A percentile compares a stretch with the other conserved stretches of the same genome.
Conservation (phyloP, 2,113 vertebrate species). For the Mormoops blainvillei region DNA sequence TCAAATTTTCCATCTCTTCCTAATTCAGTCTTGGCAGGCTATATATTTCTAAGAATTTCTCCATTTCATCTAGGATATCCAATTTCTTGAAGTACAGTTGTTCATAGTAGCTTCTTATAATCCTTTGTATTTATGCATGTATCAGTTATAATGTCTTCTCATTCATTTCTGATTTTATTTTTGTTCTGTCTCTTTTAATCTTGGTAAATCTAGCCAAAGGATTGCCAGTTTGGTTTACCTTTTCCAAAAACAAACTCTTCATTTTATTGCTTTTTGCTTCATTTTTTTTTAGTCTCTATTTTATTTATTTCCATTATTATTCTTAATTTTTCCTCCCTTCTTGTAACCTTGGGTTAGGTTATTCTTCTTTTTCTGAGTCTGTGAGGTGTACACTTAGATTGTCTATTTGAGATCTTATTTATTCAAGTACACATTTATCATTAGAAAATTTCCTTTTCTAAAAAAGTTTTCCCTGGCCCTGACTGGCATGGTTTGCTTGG, state of each 20-base stretch:
- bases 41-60: neutral
- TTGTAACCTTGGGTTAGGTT: neutral
- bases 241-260: neutral
- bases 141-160: neutral
- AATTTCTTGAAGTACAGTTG: neutral
- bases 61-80: neutral
- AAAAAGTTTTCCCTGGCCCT: neutral
- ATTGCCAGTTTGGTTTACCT: neutral
- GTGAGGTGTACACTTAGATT: neutral
- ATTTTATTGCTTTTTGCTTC: neutral
- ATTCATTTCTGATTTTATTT: no score
- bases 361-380: neutral
- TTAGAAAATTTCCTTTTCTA: neutral
- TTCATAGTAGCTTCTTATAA: neutral
- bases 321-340: neutral
- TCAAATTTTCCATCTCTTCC: neutral
- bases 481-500: no score
- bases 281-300: neutral
- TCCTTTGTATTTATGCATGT: neutral
- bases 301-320: neutral
- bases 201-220: neutral
- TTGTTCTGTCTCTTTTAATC: no score
- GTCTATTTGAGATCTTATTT: neutral
- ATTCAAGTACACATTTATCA: neutral
- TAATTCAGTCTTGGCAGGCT: neutral